Conservation (phyloP, 1,140 invertebrate genomes). For the Sesamia nonagrioides region DNA sequence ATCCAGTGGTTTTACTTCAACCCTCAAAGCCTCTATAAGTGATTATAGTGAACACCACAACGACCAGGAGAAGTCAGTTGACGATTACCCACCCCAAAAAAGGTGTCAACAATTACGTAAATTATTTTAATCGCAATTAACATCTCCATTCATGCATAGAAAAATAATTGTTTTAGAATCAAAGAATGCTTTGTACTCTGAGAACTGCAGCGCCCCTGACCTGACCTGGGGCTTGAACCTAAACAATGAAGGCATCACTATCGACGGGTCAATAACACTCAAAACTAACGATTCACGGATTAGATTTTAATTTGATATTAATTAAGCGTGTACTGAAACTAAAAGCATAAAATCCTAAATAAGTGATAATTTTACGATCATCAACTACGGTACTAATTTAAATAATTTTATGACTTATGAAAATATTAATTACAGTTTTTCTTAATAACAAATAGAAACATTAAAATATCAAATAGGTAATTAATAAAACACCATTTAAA, state of each 20-base stretch:
- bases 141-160: constrained; percentile 34
- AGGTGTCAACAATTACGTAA: constrained; percentile 29
- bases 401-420: neutral
- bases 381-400: neutral
- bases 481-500: neutral
- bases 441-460: neutral
- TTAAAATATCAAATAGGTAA: neutral
- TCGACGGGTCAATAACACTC: constrained; percentile 40
- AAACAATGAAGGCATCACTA: constrained; percentile 36
- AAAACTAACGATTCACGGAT: constrained; percentile 24
- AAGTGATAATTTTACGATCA: neutral
- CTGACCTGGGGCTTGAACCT: constrained; percentile 39
- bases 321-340: constrained; percentile 26
- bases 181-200: constrained; percentile 19
- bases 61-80: no score
- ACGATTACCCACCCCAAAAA: no score
- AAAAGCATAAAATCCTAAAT: no score
- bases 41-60: no score
- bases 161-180: constrained; percentile 26
- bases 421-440: neutral
- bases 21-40: no score
- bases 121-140: constrained; percentile 18
- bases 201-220: constrained; percentile 34
- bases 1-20: no score
- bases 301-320: constrained; percentile 30